Evolutionary conservation across 2,888 invertebrate species (phyloP).

Genomic region (Spialia ferax): DNA sequence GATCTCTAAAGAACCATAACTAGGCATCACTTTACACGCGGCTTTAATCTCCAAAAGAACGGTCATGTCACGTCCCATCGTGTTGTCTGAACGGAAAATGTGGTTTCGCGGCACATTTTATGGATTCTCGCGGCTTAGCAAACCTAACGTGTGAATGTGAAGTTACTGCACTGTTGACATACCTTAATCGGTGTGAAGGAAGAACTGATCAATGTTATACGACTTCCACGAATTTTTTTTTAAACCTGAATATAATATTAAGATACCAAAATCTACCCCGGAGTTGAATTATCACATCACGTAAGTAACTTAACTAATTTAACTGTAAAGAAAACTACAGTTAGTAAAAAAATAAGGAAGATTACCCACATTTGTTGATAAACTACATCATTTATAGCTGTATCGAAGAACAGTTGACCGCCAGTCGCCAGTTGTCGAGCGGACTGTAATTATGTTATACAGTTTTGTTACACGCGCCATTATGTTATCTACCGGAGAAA

Average conservation of each 20-base stretch:
- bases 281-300: background rate
- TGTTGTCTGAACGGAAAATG: slow-evolving; percentile 45
- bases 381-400: background rate
- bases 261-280: no score
- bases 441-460: slow-evolving; percentile 35
- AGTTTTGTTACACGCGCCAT: slow-evolving; percentile 34
- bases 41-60: background rate
- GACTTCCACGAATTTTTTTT: background rate
- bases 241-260: no score
- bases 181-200: slow-evolving; percentile 8
- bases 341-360: background rate
- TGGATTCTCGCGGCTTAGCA: slow-evolving; percentile 33
- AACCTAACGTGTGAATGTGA: slow-evolving; percentile 17
- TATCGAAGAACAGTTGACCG: slow-evolving; percentile 17
- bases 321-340: background rate
- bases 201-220: background rate
- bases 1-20: background rate
- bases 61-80: background rate
- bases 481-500: slow-evolving; percentile 40
- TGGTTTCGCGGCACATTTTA: slow-evolving; percentile 44
- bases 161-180: slow-evolving; percentile 4
- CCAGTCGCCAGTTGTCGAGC: slow-evolving; percentile 3
- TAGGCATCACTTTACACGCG: background rate
- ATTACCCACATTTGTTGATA: no score
- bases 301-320: background rate